Percentiles rank a stretch among this genome's conserved stretches.
Conservation (phyloP, 2,888 invertebrate genomes). For the Epinotia brunnichana region DNA sequence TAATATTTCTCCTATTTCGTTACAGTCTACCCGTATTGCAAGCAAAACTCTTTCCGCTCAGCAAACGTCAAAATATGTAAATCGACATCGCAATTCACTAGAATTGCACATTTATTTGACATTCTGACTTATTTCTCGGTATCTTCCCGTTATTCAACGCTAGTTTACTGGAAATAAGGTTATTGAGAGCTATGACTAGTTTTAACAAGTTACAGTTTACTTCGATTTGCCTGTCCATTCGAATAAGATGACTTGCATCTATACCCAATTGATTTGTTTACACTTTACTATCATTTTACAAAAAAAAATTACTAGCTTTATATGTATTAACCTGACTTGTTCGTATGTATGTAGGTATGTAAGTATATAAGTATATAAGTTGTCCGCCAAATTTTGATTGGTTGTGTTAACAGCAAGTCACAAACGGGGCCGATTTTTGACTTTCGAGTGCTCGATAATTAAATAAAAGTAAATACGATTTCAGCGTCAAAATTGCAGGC, state of each 20-base stretch:
- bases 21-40: not conserved
- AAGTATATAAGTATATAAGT: too few species aligned
- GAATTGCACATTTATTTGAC: slow-evolving; percentile 31
- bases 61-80: slow-evolving; percentile 22
- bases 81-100: slow-evolving; percentile 12
- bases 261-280: not conserved
- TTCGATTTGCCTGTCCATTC: not conserved
- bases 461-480: too few species aligned
- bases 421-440: too few species aligned
- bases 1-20: not conserved
- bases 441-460: too few species aligned
- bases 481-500: too few species aligned
- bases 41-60: not conserved
- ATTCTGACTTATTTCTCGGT: slow-evolving; percentile 13
- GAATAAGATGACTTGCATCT: not conserved
- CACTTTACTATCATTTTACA: too few species aligned
- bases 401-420: too few species aligned
- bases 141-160: not conserved
- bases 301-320: too few species aligned
- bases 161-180: not conserved
- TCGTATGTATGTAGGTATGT: too few species aligned
- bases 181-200: not conserved
- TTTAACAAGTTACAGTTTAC: not conserved
- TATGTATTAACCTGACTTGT: too few species aligned
- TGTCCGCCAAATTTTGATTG: too few species aligned